These are phyloP conservation scores for Zoanthus sociatus DNA, from an alignment of 92 coral and sea anemone genomes.

Conservation along the genomic window DNA sequence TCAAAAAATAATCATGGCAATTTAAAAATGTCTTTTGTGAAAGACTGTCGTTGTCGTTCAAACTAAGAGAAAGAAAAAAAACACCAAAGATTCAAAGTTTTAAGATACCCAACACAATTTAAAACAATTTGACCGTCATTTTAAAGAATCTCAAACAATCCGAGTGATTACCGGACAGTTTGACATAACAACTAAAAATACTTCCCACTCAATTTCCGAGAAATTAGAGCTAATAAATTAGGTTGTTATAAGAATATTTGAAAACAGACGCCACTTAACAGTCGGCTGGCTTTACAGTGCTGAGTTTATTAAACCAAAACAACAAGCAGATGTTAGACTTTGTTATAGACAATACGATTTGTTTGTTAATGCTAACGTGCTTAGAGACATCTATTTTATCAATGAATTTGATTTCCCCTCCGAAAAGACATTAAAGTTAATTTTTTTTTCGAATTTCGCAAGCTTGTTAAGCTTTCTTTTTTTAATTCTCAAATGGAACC, in stretches of 20 bases:
- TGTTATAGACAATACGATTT: constrained; percentile 12
- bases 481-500: constrained; percentile 7
- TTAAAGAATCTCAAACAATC: constrained; percentile 35
- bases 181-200: constrained; percentile 2
- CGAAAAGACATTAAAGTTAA: constrained; percentile 14
- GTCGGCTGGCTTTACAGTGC: constrained; percentile 6
- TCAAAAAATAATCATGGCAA: background rate
- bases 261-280: constrained; percentile 40
- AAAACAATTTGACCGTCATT: constrained; percentile 2
- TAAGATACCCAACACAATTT: no score
- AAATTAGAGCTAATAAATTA: constrained; percentile 59
- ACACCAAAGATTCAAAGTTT: background rate
- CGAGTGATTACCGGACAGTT: constrained; percentile 49
- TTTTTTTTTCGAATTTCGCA: background rate
- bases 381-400: constrained; percentile 22
- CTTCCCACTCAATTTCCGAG: constrained; percentile 58
- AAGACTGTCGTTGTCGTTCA: constrained; percentile 1
- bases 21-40: constrained; percentile 9
- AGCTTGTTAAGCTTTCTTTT: constrained; percentile 1
- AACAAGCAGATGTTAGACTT: constrained; percentile 11
- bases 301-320: constrained; percentile 9
- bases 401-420: constrained; percentile 28
- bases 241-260: constrained; percentile 58
- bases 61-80: background rate
- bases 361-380: constrained; percentile 31